Evolutionary conservation across 2,888 invertebrate species (phyloP), one percentile per base, ranked within the genome.

Genomic region (Ecdyonurus torrentis): DNA sequence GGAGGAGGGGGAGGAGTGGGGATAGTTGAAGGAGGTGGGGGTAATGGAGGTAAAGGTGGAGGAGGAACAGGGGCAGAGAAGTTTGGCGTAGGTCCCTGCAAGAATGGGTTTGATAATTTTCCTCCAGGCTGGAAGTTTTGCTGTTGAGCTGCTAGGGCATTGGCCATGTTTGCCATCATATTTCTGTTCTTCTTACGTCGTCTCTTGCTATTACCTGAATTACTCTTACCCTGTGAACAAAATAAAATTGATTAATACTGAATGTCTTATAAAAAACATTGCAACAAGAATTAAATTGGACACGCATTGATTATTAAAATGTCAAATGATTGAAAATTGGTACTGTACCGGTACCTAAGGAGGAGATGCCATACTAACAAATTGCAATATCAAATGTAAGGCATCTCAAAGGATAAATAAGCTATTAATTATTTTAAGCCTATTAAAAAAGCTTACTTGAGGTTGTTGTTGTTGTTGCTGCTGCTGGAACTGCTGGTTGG

Each of bases 21-120:
- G 67, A 73, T 52, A 78, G 75, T 66, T 79, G 71, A 58, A 10
- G 77, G 64, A 74, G 69, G 53, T 75, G 78, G 67, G 0, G 67
- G 68, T 20, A 80, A 79, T 52, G 78, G 77, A 23, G 80, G 77
- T 63, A 80, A 75, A 1, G 81, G 79, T 7, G 80, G 78, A 63
- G 79, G 72, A 15, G 78, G 76, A n/a, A 82, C 81, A 65, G 80
- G 72, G 66, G 70, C 66, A 19, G 68, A 68, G 7, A 68, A 58
- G 3, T 23, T 25, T 2, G 52, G 59, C 1, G 59, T 25, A 1
- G 59, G 59, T 10, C 59, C 52, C 52, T 59, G 52, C 10, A 59
- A 52, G 24, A 59, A 52, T 5, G 52, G 24, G 58, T 59, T 59
- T 2, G 24, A 50, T 59, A 63, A 20, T 20, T 55, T 63, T 37